Conservation (phyloP, 1,140 invertebrate species). For the Sipha flava region DNA sequence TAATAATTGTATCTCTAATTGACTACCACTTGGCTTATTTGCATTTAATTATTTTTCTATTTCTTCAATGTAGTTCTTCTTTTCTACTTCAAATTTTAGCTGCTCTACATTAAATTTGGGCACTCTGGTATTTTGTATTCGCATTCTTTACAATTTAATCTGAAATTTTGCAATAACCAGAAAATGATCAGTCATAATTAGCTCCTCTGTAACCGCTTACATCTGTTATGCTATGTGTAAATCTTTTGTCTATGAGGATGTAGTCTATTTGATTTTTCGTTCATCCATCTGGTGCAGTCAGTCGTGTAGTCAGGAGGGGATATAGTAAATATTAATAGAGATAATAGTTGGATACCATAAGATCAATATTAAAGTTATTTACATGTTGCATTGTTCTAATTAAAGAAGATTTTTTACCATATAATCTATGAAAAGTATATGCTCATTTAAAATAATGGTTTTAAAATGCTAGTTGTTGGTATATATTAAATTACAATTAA, state of each 20-base stretch:
- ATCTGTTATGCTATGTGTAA: neutral
- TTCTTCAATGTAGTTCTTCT: neutral
- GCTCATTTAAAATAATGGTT: too few relatives aligned
- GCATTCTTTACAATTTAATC: neutral
- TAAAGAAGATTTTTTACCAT: too few relatives aligned
- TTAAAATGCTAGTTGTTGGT: too few relatives aligned
- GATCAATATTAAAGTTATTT: too few relatives aligned
- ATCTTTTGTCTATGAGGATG: neutral
- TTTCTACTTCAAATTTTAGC: neutral
- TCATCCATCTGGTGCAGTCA: neutral
- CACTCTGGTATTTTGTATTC: neutral
- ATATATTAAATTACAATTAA: too few relatives aligned
- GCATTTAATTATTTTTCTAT: neutral
- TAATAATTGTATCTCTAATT: neutral
- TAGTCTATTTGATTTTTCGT: neutral
- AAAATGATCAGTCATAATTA: neutral
- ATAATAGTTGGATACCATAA: too few relatives aligned
- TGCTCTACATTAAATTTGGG: neutral
- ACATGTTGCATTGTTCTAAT: too few relatives aligned
- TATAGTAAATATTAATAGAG: too few relatives aligned
- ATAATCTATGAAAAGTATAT: too few relatives aligned
- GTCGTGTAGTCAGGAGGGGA: too few relatives aligned
- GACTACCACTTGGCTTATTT: neutral
- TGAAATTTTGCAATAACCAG: neutral
- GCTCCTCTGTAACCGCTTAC: neutral